phyloP scores from a whole-genome alignment of 2,113 vertebrate genomes.

The Dicentrarchus labrax region DNA sequence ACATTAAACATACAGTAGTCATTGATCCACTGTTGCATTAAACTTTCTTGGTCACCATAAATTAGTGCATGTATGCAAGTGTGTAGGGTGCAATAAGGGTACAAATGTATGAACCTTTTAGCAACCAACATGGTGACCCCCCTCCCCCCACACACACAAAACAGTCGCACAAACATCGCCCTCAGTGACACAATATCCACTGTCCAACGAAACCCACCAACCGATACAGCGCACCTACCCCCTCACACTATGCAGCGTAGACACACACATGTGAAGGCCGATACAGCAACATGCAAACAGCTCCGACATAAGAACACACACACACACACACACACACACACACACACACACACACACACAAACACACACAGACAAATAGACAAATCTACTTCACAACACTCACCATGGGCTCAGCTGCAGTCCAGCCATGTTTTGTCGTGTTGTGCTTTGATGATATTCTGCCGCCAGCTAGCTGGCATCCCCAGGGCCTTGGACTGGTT shows the following conservation, averaged over 20 bases:
- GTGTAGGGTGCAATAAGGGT: no score
- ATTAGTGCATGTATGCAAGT: neutral
- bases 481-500: conserved; percentile 31
- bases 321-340: neutral
- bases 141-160: no score
- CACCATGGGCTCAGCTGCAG: conserved; percentile 15
- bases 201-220: neutral
- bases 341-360: neutral
- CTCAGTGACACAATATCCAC: neutral
- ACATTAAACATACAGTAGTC: neutral
- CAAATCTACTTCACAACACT: neutral
- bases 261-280: neutral
- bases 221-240: neutral
- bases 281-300: neutral
- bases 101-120: neutral
- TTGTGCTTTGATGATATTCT: conserved; percentile 47
- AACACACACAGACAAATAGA: neutral
- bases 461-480: conserved; percentile 28
- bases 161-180: no score
- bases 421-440: conserved; percentile 19
- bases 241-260: neutral
- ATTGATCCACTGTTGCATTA: no score
- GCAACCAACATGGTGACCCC: neutral
- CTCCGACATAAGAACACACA: neutral
- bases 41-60: neutral